Evolutionary conservation across 1,140 invertebrate species (phyloP), one percentile per base, ranked within the genome.

Genomic region (Aethina tumida): DNA sequence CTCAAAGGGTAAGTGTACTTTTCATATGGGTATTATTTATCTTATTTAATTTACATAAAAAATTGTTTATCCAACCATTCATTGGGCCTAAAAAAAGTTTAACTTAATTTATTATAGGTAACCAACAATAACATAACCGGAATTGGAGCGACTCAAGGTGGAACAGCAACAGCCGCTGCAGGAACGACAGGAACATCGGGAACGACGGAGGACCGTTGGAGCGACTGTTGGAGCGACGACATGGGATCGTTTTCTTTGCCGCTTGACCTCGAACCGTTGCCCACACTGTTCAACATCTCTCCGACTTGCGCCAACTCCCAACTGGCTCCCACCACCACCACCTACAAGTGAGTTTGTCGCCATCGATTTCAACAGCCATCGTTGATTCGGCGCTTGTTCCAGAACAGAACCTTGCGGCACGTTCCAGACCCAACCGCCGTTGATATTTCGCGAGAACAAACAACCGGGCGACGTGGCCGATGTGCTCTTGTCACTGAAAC

Each of bases 401-500:
- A 58, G 54, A 53, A 53, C 45, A 42, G 56, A 58, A 44, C 36
- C 43, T 6, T 24, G 33, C 17, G 20, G 12, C 4, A 38, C 34
- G 6, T 21, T 42, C 12, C 42, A 45, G 19, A 54, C 46, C 27
- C 55, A 51, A 45, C 48, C 47, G 17, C 40, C 49, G 5, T 42
- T 53, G 8, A 32, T 45, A 21, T 43, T 53, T 21, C 39, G 49
- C 18, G 51, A 54, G 6, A 43, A 48, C 24, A 58, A 59, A 27
- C 52, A 59, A 35, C 58, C 51, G 16, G 42, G 49, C 58, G 75
- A 82, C 43, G 79, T 88, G 35, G 84, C 86, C 1, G 86, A 91
- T 54, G 85, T 89, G 13, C 69, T 91, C 15, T 65, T 90, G 39
- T 88, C 85, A 0, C 61, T 91, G 39, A 91, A 91, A 62, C 84